Evolutionary conservation across 37 sponge, comb jelly and placozoan genomes (phyloP).

Genomic region (Spongia lamella): DNA sequence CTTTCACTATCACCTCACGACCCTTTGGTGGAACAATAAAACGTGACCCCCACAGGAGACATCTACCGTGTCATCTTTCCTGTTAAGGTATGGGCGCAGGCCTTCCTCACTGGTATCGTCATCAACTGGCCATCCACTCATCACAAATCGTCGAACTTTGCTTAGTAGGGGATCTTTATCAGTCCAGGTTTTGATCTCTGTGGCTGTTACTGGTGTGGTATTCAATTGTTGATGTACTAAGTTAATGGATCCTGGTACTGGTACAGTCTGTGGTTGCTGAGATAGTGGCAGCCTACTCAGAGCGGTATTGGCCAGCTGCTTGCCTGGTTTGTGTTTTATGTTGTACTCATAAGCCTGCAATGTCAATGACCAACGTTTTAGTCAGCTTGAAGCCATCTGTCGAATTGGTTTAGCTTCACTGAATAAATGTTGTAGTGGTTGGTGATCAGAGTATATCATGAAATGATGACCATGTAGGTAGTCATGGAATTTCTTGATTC

Average conservation of each 20-base stretch:
- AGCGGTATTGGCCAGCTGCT: slow-evolving; percentile 1
- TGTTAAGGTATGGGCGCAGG: too few species aligned
- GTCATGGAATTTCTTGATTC: slow-evolving; percentile 6
- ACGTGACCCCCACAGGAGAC: too few species aligned
- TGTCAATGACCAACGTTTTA: slow-evolving; percentile 19
- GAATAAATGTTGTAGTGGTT: slow-evolving; percentile 9
- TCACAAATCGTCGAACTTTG: neutral
- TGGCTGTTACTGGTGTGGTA: neutral
- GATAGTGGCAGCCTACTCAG: slow-evolving; percentile 11
- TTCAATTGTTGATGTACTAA: too few species aligned
- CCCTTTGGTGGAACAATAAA: too few species aligned
- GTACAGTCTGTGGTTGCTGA: too few species aligned
- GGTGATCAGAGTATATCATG: slow-evolving; percentile 15
- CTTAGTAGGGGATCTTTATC: neutral
- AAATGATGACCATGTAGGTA: slow-evolving; percentile 12
- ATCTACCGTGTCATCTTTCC: too few species aligned
- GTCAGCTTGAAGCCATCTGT: slow-evolving; percentile 2
- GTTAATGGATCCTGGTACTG: too few species aligned
- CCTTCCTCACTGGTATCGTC: too few species aligned
- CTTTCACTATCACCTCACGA: too few species aligned
- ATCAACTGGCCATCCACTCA: neutral
- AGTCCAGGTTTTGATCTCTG: neutral
- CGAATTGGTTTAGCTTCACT: slow-evolving; percentile 6
- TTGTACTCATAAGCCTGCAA: slow-evolving; percentile 6
- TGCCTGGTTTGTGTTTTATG: slow-evolving; percentile 10